These are phyloP conservation scores for Halcyon senegalensis DNA, from an alignment of 2,113 vertebrate species.

Conservation along the genomic window DNA sequence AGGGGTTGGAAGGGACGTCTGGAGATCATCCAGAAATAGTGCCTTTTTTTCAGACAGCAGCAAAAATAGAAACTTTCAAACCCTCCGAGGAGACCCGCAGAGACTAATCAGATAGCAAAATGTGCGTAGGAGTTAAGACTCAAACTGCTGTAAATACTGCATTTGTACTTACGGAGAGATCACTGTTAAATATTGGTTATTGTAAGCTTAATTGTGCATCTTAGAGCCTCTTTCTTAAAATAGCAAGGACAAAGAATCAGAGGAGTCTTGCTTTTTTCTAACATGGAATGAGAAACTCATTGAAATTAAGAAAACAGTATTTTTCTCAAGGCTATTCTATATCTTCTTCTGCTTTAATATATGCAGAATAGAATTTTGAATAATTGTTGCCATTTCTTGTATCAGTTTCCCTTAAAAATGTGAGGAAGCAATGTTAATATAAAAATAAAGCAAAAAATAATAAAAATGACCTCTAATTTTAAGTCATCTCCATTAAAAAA, in stretches of 20 bases:
- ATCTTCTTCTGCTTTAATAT: neutral
- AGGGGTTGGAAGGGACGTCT: neutral
- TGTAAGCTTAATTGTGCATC: constrained; percentile 19
- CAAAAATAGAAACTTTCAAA: constrained; percentile 44
- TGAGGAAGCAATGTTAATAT: neutral
- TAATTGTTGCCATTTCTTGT: neutral
- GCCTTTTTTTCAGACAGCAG: constrained; percentile 27
- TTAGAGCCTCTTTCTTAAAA: neutral
- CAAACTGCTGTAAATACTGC: constrained; percentile 3
- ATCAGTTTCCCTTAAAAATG: neutral
- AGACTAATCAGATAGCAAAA: constrained; percentile 19
- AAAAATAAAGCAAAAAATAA: neutral
- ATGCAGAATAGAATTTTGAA: neutral
- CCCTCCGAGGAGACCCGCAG: neutral
- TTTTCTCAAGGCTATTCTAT: neutral
- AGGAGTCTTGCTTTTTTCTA: neutral
- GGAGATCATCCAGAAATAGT: neutral
- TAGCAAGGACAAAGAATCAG: neutral
- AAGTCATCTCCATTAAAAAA: neutral
- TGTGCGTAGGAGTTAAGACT: neutral
- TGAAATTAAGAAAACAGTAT: neutral
- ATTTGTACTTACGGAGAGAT: neutral
- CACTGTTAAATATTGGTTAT: neutral
- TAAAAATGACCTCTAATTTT: neutral
- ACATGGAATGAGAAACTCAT: neutral